Base-by-base conservation (phyloP, 2,797 vertebrate genomes). In the Sebastes nivosus region DNA sequence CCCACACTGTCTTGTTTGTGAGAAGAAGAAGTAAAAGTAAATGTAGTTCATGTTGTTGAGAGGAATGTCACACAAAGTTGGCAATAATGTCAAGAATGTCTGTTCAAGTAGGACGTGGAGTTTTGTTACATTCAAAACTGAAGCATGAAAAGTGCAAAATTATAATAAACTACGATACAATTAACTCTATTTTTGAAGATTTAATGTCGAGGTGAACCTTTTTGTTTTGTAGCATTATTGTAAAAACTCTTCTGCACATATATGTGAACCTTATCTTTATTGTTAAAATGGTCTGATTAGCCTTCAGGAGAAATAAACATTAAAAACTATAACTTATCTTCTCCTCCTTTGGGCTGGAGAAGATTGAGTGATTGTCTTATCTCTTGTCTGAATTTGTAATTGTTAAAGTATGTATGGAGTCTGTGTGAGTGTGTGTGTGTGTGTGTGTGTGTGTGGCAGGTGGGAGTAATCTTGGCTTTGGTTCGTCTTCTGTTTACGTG, bases 401-500 rank as follows among this genome's bases (percentile, higher is more conserved):
- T 60, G 50, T 73, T 64, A 25, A 67, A 38, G 61, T 46, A n/a
- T 69, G 46, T 34, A 59, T 77, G 30, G 34, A 29, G 29, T 36
- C 11, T 57, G 58, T 57, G 16, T 30, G 30, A n/a, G 20, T 60
- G 34, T 61, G 78, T 74, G 50, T 50, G 38, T 5, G 30, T 58
- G 75, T 42, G 38, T 70, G 66, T 57, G 29, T 70, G 64, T 69
- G 20, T 69, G 8, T 22, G 22, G 60, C 38, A 59, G 71, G 82
- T 81, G 78, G 78, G 83, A 74, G 81, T 72, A 5, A 30, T 59
- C 60, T 81, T 82, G 75, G 67, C n/a, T 72, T 60, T 46, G 55
- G 58, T 42, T 77, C 22, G 34, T 70, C 69, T 70, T 79, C 27
- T 65, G 85, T 77, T 77, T 82, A 52, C 74, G 68, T 61, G 61